Evolutionary conservation across 2,888 invertebrate species (phyloP).

Genomic region (Acrobasis suavella): DNA sequence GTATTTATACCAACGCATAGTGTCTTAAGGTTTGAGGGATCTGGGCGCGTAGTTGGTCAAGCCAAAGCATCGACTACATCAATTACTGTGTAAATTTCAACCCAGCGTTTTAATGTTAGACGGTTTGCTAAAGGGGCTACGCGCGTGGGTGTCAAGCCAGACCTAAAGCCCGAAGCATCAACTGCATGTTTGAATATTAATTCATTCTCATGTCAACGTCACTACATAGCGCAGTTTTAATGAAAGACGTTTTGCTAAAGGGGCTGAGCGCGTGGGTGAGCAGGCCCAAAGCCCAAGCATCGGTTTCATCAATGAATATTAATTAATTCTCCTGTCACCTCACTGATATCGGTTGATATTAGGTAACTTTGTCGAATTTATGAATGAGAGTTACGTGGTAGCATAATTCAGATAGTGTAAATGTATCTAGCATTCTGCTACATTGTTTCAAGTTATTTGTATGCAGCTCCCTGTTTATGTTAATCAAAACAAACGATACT

Average conservation of each 20-base stretch:
- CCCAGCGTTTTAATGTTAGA: neutral
- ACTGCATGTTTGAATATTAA: conserved; percentile 12
- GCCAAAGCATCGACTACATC: too few relatives aligned
- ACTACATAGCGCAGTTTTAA: neutral
- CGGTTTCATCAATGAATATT: conserved; percentile 14
- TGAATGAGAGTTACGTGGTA: neutral
- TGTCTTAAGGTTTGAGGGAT: too few relatives aligned
- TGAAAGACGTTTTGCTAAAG: neutral
- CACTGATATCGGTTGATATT: conserved; percentile 13
- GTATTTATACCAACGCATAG: too few relatives aligned
- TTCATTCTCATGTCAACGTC: conserved; percentile 14
- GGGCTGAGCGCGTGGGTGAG: conserved; percentile 1
- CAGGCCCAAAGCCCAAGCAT: neutral
- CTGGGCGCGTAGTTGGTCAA: too few relatives aligned
- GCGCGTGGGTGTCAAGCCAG: conserved; percentile 8
- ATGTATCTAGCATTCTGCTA: too few relatives aligned
- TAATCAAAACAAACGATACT: too few relatives aligned
- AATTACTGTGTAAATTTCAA: too few relatives aligned
- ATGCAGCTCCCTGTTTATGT: too few relatives aligned
- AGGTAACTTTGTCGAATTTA: conserved; percentile 1
- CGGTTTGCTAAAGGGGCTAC: neutral
- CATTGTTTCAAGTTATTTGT: neutral
- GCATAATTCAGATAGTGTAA: too few relatives aligned
- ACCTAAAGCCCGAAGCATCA: neutral
- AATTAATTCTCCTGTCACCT: conserved; percentile 14